Conservation (phyloP, 2,113 vertebrate genomes). For the Pongo abelii region DNA sequence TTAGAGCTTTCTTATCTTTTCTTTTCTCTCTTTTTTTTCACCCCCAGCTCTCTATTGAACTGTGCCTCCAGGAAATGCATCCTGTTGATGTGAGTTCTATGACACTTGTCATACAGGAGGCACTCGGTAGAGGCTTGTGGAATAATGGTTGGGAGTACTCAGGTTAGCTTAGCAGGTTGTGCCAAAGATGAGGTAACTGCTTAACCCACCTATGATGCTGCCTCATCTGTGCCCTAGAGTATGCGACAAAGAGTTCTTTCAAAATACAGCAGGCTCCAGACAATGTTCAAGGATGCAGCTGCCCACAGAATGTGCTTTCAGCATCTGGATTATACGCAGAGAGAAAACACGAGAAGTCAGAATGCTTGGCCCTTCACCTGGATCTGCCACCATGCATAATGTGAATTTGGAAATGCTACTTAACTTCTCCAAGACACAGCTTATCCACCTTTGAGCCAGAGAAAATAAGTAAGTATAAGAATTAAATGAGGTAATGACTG, state of each 20-base stretch:
- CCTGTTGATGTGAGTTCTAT: conserved; percentile 55
- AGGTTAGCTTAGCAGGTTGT: neutral
- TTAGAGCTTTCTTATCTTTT: conserved; percentile 78
- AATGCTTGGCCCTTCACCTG: neutral
- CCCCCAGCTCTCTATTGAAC: conserved; percentile 69
- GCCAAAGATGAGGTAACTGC: neutral
- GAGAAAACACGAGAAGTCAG: neutral
- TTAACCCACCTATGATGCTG: neutral
- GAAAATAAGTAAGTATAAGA: neutral
- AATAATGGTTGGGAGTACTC: neutral
- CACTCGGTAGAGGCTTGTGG: conserved; percentile 48
- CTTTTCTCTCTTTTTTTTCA: conserved; percentile 47
- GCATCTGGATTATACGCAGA: neutral
- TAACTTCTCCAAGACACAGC: neutral
- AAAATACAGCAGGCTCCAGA: neutral
- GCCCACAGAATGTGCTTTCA: neutral
- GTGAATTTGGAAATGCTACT: neutral
- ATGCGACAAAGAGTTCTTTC: neutral
- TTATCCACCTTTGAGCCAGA: neutral
- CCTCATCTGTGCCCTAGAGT: neutral
- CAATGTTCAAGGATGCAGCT: neutral
- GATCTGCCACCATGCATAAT: neutral
- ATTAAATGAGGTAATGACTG: neutral
- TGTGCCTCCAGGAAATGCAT: conserved; percentile 70
- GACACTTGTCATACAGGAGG: conserved; percentile 57